Evolutionary conservation across 2,797 vertebrate species (phyloP), one percentile per base, ranked within the genome.

Genomic region (Myripristis jacobus): DNA sequence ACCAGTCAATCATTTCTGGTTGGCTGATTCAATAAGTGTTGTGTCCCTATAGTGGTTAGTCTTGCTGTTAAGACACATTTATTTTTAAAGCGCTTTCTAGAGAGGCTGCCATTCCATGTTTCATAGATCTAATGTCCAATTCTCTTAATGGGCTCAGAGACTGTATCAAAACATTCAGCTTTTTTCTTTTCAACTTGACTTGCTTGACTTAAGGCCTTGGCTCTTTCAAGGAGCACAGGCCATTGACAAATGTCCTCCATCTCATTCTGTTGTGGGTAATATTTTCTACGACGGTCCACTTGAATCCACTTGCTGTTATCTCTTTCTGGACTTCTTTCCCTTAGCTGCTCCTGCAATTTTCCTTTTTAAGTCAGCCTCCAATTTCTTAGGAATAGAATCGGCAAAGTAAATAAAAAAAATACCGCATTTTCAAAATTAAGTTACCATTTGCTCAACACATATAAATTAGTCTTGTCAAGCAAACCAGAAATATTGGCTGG

Each of bases 11-110:
- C 87, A 91, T 87, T 86, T 87, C 86, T 86, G 88, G 70, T 80
- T 88, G 86, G 87, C 82, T 86, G 86, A 87, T 90, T 93, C 91
- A 87, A 84, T 92, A 90, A 92, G 82, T 87, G 84, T 85, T 85
- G 87, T 83, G 82, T 89, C 82, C 87, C 88, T 82, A 81, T 77
- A 82, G 87, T 85, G 82, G 85, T 91, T 87, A 75, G 81, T 80
- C 73, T 86, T 38, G 44, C 82, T 86, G 85, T 89, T 91, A 85
- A 88, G 83, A 86, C 71, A 77, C 84, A 87, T 91, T 87, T 87
- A 89, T 88, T 88, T 91, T 91, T 84, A 78, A 90, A 88, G 87
- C 18, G 24, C 84, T 80, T 90, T 88, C 68, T 84, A 79, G 82
- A 83, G 79, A 88, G 81, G 55, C 74, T 77, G 75, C 77, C 84